phyloP scores from a whole-genome alignment of 2,113 vertebrate genomes.

The Malurus cyaneus region DNA sequence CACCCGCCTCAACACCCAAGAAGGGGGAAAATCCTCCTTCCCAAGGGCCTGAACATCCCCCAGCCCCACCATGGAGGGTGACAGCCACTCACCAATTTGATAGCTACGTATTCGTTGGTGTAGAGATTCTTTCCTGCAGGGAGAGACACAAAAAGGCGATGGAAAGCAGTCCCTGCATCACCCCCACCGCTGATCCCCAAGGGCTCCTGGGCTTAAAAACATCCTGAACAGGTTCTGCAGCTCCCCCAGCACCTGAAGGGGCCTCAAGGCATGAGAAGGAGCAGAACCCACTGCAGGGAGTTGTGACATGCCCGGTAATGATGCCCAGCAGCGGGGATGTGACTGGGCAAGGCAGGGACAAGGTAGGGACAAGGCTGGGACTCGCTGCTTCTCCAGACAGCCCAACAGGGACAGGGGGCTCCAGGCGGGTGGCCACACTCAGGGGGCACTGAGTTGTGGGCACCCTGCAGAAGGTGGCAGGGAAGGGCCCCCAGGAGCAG shows the following conservation, averaged over 20 bases:
- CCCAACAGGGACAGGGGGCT: neutral
- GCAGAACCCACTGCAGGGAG: neutral
- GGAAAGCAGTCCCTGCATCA: neutral
- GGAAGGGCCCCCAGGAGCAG: neutral
- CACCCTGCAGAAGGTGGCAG: neutral
- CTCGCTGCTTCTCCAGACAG: neutral
- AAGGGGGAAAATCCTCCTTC: neutral
- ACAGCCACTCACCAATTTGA: conserved; percentile 89
- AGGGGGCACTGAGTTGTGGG: neutral
- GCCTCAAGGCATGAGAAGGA: neutral
- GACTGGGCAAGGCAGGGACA: neutral
- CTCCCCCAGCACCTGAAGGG: neutral
- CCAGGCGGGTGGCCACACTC: fast-evolving
- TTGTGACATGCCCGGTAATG: neutral
- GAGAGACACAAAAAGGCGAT: neutral
- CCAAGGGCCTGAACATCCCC: neutral
- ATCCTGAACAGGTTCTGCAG: neutral
- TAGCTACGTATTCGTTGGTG: conserved; percentile 96
- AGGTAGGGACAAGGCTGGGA: neutral
- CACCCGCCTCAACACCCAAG: fast-evolving
- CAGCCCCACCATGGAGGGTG: neutral
- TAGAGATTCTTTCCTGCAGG: conserved; percentile 88
- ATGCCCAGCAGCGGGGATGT: neutral
- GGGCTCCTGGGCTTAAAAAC: neutral
- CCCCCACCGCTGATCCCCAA: neutral